Evolutionary conservation across 2,797 vertebrate species (phyloP), one percentile per base, ranked within the genome.

Genomic region (Sebastes taczanowskii): DNA sequence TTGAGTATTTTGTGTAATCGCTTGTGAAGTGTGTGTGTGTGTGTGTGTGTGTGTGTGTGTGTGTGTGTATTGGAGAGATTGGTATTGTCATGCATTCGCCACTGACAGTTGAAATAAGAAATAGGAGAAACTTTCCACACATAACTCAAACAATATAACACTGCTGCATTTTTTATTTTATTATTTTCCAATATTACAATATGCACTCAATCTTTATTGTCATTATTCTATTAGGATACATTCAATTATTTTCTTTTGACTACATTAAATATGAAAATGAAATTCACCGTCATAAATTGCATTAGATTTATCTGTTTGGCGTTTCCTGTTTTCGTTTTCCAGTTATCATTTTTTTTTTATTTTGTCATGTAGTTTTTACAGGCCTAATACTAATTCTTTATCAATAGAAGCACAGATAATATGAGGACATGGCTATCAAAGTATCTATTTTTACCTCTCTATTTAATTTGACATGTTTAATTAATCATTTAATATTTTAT

Each of bases 1-100:
- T 89, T 86, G 74, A 89, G 86, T 84, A 87, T 91, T 93, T 91
- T 89, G 89, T 92, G 89, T 91, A 90, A 89, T 91, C 78, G 82
- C 72, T 80, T 88, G 84, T 88, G 86, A 53, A 73, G 84, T 84
- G 81, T 86, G 82, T 72, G 11, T 69, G 70, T 79, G 59, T 32
- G 59, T 71, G 65, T 71, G 62, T 64, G 5, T 27, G 27, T 27
- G 60, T 65, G 79, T 69, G 85, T 84, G 80, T 86, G 80, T 72
- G 11, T 66, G 70, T 78, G 46, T 38, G 60, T 72, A 63, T 72
- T 68, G 42, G 27, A 52, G 79, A 77, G 67, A 84, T 60, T 67
- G 62, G 58, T 82, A 80, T 86, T 89, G 77, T 77, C 64, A 75
- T 77, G 23, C 56, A 67, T 74, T 85, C 52, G 80, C 29, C 13